Base-by-base conservation (phyloP, 2,797 vertebrate species). In the Ataeniobius toweri region DNA sequence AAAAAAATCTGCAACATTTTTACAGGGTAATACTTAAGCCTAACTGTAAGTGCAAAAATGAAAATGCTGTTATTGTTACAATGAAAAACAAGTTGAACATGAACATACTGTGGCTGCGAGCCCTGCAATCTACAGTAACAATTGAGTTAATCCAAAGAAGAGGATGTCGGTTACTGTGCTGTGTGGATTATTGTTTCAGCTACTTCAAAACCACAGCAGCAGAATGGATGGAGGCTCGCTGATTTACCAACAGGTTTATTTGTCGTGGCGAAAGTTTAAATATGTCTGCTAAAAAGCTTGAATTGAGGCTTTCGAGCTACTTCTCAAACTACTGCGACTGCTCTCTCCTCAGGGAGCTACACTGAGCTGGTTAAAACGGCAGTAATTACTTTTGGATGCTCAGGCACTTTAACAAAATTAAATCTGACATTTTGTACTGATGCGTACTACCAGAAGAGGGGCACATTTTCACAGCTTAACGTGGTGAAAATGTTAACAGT, bases 171-270 rank as follows among this genome's bases (percentile, higher is more conserved):
- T 69, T 77, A 41, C 51, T 74, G 61, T 82, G 26, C 77, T 70
- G 63, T 69, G 63, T 71, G 70, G 56, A 75, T 83, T 83, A 85
- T 69, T 61, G 61, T 79, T 80, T 78, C 65, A 58, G 56, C 61
- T 81, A 61, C 39, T 68, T 14, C 41, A 77, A 72, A 58, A 85
- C 63, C 31, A 78, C 69, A 81, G 71, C 80, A 65, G 75, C 51
- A 76, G 26, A 74, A 48, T 22, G 65, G 56, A 56, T 82, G 72
- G 51, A 74, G 68, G 36, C 73, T 83, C 61, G 70, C 69, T 78
- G 78, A 90, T 88, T 81, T 84, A 87, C 85, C 8, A 20, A 72
- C 28, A 83, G 67, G 65, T 80, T 75, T 74, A 86, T 68, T 75
- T 53, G 41, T 51, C 77, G 39, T 76, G 69, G 55, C 46, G 0